Conservation (phyloP, 2,113 vertebrate species). For the Onychostoma macrolepis region DNA sequence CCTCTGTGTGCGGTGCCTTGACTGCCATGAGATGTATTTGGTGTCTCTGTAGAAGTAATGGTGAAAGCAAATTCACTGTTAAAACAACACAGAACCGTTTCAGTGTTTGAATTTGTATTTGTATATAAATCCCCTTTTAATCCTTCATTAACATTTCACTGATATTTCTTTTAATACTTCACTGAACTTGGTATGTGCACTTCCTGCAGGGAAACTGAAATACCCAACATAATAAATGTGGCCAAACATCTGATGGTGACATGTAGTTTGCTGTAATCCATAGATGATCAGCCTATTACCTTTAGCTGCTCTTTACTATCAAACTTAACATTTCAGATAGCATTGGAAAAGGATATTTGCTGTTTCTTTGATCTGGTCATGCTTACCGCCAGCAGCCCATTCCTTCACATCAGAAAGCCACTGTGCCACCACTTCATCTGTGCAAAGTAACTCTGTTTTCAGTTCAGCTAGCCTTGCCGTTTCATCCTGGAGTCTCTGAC, state of each 20-base stretch:
- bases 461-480: slow-evolving; percentile 2
- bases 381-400: slow-evolving; percentile 1
- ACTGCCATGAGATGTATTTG: slow-evolving; percentile 1
- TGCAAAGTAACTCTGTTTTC: not conserved
- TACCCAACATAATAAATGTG: not conserved
- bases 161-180: too few relatives aligned
- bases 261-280: too few relatives aligned
- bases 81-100: too few relatives aligned
- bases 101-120: too few relatives aligned
- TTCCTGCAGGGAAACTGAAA: not conserved
- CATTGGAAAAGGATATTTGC: not conserved
- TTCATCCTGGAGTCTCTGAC: not conserved
- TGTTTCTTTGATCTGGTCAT: not conserved
- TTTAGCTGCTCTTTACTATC: not conserved
- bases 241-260: not conserved
- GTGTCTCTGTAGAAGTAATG: not conserved
- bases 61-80: not conserved
- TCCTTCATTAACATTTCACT: too few relatives aligned
- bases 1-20: not conserved
- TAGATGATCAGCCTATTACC: not conserved
- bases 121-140: too few relatives aligned
- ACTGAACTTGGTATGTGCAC: too few relatives aligned
- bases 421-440: slow-evolving; percentile 7
- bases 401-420: not conserved
- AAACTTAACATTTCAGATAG: not conserved